These are phyloP conservation scores for Tetanocera ferruginea DNA, from an alignment of 2,888 invertebrate species.

Conservation along the genomic window DNA sequence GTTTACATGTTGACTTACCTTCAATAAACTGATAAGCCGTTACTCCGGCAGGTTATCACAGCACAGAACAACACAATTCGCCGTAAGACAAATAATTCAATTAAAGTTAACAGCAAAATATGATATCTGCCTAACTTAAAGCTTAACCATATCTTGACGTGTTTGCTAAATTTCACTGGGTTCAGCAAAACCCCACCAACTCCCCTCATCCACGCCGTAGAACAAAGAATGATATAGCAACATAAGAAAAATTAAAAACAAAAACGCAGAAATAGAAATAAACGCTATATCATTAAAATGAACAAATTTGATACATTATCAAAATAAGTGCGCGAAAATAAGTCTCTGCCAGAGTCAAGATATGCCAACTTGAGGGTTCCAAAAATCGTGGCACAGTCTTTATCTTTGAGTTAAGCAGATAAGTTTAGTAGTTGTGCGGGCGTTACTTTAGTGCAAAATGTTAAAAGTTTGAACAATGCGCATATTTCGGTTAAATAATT, in stretches of 20 bases:
- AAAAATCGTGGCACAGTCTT: constrained; percentile 38
- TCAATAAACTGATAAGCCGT: background rate
- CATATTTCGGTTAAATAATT: no score
- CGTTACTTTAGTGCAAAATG: constrained; percentile 18
- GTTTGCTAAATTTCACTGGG: background rate
- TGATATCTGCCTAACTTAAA: background rate
- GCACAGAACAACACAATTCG: background rate
- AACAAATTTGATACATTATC: constrained; percentile 29
- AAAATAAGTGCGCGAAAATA: constrained; percentile 9
- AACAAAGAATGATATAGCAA: background rate
- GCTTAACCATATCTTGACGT: background rate
- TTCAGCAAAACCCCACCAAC: background rate
- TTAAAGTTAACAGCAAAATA: background rate
- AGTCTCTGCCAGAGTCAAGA: background rate
- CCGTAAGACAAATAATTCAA: no score
- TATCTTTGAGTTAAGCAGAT: constrained; percentile 40
- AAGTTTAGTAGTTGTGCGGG: constrained; percentile 40
- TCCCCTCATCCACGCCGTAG: background rate
- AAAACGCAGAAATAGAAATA: background rate
- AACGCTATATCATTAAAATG: background rate
- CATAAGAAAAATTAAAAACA: background rate
- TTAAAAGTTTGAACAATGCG: background rate
- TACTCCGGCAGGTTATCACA: background rate
- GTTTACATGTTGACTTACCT: background rate
- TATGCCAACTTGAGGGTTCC: constrained; percentile 9